Conservation (phyloP, 2,888 invertebrate species). For the Saturnia japonica region DNA sequence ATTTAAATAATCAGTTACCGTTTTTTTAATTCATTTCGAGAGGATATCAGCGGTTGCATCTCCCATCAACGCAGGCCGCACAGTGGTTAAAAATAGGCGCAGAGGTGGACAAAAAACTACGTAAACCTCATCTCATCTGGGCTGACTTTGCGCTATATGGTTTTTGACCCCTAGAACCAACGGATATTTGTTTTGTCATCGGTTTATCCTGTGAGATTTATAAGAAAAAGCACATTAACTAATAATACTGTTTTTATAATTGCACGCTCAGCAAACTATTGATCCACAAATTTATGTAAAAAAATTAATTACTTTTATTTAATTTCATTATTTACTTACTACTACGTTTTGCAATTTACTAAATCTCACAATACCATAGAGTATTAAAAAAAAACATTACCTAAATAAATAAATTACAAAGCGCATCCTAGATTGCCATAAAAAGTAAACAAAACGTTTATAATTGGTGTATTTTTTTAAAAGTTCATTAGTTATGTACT, state of each 20-base stretch:
- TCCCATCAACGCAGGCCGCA: constrained; percentile 45
- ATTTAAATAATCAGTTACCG: constrained; percentile 1
- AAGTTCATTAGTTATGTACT: neutral
- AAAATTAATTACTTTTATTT: no score
- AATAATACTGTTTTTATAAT: no score
- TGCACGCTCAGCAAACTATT: no score
- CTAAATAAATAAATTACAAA: neutral
- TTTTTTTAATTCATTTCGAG: constrained; percentile 17
- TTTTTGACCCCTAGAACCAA: constrained; percentile 74
- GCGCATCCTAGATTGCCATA: neutral
- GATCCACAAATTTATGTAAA: no score
- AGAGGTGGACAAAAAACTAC: constrained; percentile 71
- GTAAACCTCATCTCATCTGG: constrained; percentile 62
- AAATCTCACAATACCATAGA: no score
- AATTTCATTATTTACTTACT: no score
- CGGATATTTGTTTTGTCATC: constrained; percentile 77
- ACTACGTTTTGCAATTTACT: no score
- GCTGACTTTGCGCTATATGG: constrained; percentile 77
- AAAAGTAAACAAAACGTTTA: neutral
- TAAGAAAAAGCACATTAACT: constrained; percentile 24
- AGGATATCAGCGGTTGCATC: constrained; percentile 17
- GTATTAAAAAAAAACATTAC: neutral
- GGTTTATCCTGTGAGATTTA: constrained; percentile 66
- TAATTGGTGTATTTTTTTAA: neutral
- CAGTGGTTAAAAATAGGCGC: constrained; percentile 70